These are phyloP conservation scores for Argyresthia goedartella DNA, from an alignment of 2,888 invertebrate species.

Conservation along the genomic window DNA sequence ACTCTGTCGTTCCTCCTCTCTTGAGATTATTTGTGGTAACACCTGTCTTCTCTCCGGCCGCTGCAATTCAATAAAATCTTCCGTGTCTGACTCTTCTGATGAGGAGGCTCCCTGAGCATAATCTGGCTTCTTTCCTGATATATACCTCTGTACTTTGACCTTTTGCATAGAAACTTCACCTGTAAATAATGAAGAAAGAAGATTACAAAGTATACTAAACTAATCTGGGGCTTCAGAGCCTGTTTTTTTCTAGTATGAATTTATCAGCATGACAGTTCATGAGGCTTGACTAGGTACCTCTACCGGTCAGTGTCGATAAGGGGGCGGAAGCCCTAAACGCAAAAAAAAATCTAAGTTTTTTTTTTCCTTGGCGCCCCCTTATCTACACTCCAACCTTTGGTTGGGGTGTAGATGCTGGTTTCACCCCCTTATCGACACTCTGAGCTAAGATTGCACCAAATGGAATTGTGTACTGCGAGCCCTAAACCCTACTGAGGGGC, in stretches of 20 bases:
- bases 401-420: no score
- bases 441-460: no score
- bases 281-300: no score
- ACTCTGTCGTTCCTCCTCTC: constrained; percentile 43
- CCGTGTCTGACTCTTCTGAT: constrained; percentile 90
- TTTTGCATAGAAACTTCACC: constrained; percentile 99
- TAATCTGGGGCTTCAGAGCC: background rate
- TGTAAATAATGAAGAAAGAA: constrained; percentile 38
- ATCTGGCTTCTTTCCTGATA: constrained; percentile 97
- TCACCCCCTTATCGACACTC: no score
- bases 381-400: no score
- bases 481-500: no score
- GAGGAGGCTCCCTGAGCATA: constrained; percentile 91
- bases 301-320: no score
- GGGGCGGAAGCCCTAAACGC: no score
- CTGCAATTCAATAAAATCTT: constrained; percentile 83
- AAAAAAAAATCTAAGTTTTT: no score
- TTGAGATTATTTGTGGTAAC: constrained; percentile 38
- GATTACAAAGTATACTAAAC: background rate
- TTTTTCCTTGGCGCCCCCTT: no score
- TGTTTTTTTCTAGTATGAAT: background rate
- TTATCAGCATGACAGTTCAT: no score
- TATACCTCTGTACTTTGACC: constrained; percentile 98
- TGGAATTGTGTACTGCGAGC: no score
- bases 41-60: constrained; percentile 50